phyloP scores from a whole-genome alignment of 2,797 vertebrate genomes.

The Xenopus petersii region DNA sequence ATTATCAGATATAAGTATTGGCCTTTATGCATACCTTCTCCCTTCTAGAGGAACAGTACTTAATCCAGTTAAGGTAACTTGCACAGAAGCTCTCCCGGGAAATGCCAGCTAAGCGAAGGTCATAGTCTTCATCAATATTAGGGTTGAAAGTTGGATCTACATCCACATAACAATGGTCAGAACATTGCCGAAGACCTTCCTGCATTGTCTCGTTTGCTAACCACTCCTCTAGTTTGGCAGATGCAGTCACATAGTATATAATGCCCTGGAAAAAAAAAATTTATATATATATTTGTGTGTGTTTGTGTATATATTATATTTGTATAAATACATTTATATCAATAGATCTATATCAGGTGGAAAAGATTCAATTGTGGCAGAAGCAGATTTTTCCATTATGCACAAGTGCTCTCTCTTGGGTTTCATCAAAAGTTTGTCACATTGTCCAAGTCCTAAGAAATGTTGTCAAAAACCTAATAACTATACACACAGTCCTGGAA shows the following conservation, averaged over 20 bases:
- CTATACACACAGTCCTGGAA: too few relatives aligned
- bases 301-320: too few relatives aligned
- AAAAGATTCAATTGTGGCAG: neutral
- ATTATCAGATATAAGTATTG: too few relatives aligned
- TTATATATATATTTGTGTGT: too few relatives aligned
- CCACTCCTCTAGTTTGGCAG: slow-evolving; percentile 92
- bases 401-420: too few relatives aligned
- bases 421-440: too few relatives aligned
- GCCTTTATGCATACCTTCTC: slow-evolving; percentile 71
- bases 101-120: slow-evolving; percentile 91
- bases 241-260: slow-evolving; percentile 92
- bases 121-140: slow-evolving; percentile 97
- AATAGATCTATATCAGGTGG: slow-evolving; percentile 3
- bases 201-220: slow-evolving; percentile 92
- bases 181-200: slow-evolving; percentile 83
- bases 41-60: slow-evolving; percentile 90
- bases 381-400: neutral
- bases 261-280: slow-evolving; percentile 75
- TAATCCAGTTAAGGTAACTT: slow-evolving; percentile 94
- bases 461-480: too few relatives aligned
- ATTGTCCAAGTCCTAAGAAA: too few relatives aligned
- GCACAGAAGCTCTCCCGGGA: slow-evolving; percentile 95
- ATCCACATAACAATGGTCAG: slow-evolving; percentile 92
- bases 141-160: slow-evolving; percentile 97
- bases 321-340: too few relatives aligned